A percentile compares a stretch with the other conserved stretches of the same genome.
These are phyloP conservation scores for Mactra quadrangularis DNA, from an alignment of 1,140 invertebrate genomes.

Conservation along the genomic window DNA sequence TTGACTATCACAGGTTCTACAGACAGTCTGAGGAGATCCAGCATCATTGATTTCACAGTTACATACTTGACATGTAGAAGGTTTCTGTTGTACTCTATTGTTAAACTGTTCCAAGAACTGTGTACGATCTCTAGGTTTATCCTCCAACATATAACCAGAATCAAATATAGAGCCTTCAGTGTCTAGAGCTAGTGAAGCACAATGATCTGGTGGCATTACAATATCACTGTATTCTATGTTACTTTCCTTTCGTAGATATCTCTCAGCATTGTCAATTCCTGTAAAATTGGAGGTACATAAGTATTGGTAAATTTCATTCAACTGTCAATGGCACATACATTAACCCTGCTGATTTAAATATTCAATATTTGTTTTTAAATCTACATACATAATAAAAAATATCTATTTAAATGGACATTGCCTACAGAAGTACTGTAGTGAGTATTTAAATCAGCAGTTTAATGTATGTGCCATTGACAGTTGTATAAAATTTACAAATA, in stretches of 20 bases:
- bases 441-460: too few species aligned
- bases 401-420: too few species aligned
- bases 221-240: conserved; percentile 89
- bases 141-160: conserved; percentile 64
- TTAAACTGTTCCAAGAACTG: conserved; percentile 89
- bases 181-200: conserved; percentile 91
- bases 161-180: conserved; percentile 89
- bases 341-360: too few species aligned
- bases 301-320: too few species aligned
- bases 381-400: too few species aligned
- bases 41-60: conserved; percentile 87
- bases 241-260: conserved; percentile 84
- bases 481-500: too few species aligned
- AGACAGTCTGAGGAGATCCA: conserved; percentile 82
- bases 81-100: conserved; percentile 87
- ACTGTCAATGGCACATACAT: too few species aligned
- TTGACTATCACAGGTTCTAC: conserved; percentile 76
- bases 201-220: conserved; percentile 89
- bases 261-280: conserved; percentile 89
- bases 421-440: too few species aligned
- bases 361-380: too few species aligned
- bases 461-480: too few species aligned
- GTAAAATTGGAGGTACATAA: too few species aligned
- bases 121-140: conserved; percentile 84
- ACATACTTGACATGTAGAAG: conserved; percentile 88